Base-by-base conservation (phyloP, 37 sponge, comb jelly and placozoan genomes). In the Agelas oroides region DNA sequence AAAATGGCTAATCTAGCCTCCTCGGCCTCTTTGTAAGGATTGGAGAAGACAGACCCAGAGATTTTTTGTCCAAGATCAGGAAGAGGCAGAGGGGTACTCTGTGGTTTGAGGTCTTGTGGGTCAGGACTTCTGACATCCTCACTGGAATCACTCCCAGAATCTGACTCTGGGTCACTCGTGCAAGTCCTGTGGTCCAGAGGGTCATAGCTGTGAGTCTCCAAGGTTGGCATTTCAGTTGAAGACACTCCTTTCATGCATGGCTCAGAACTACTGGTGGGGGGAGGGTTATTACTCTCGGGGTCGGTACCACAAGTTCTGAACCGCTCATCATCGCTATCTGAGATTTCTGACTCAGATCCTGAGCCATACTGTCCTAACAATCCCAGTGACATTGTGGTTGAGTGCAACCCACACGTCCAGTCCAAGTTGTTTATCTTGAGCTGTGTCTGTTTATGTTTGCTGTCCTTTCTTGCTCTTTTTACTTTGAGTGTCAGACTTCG, bases 1-100 rank as follows among this genome's bases (percentile, higher is more conserved):
- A 88, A 64, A 8, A 82, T 65, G 23, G 83, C 70, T 15, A 88
- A 53, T 36, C 41, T 88, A n/a, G 78, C 78, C 28, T 88, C 83
- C 37, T 88, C 89, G 5, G 89, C 83, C 56, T 70, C 71, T n/a
- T 82, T 70, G 75, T 82, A 88, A 5, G 78, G 89, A 38, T 88
- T 88, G 20, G 70, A 82, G 28, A 88, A 88, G 52, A 82, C 89
- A 1, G 89, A 88, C 21, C 75, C 70, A 52, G 81, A 17, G 17
- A 67, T 52, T 20, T 39, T 68, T 17, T 25, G 71, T 70, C 71
- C 24, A 14, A 88, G 53, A 16, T 81, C 75, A 12, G 88, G 88
- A 23, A 88, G 81, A n/a, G 88, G 88, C 28, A 87, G 76, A 67
- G 61, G 75, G 27, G 27, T 5, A 33, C 5, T 2, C 19, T 25